A percentile compares a stretch with the other conserved stretches of the same genome.
phyloP scores from a whole-genome alignment of 2,888 invertebrate species.

The Cephus pygmeus region DNA sequence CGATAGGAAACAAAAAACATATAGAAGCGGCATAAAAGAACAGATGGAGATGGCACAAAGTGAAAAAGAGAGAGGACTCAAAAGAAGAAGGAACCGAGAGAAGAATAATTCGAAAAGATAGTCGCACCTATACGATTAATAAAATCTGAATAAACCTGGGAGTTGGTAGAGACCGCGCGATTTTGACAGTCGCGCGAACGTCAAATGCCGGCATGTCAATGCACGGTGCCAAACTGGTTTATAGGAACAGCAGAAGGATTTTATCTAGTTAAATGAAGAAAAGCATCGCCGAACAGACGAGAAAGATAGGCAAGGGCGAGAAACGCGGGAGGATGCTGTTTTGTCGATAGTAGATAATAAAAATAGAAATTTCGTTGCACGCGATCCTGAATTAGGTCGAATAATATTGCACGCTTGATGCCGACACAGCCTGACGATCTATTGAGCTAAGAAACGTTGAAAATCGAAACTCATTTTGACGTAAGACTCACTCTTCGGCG shows the following conservation, averaged over 20 bases:
- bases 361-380: conserved; percentile 31
- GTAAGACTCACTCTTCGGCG: conserved; percentile 24
- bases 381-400: conserved; percentile 32
- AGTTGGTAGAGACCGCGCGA: conserved; percentile 41
- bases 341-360: conserved; percentile 55
- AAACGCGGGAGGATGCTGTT: conserved; percentile 56
- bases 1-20: no score
- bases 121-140: conserved; percentile 11
- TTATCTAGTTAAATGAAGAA: not conserved
- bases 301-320: conserved; percentile 24
- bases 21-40: no score
- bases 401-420: not conserved
- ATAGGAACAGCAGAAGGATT: conserved; percentile 12
- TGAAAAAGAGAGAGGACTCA: no score
- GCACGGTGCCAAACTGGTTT: conserved; percentile 46
- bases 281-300: not conserved
- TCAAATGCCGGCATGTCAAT: conserved; percentile 65
- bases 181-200: conserved; percentile 55
- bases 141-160: conserved; percentile 44
- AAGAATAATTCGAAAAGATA: not conserved
- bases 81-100: no score
- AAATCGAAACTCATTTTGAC: conserved; percentile 30
- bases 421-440: not conserved
- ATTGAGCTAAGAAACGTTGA: not conserved
- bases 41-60: no score